phyloP scores from a whole-genome alignment of 2,113 vertebrate genomes.

The Leptodactylus fuscus region DNA sequence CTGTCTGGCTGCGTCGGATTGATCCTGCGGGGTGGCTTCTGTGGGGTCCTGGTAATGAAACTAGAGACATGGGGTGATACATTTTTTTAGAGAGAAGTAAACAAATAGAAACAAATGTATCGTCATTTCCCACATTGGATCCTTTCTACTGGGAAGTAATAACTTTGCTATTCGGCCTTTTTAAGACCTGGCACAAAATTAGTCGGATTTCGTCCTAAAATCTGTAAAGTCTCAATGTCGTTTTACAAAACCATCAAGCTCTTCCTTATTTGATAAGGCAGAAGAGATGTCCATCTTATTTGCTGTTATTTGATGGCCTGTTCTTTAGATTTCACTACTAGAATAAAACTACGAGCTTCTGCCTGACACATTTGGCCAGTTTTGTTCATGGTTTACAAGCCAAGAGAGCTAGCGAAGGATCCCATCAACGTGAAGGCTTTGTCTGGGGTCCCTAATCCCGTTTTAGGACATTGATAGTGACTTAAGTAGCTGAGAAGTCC shows the following conservation, averaged over 20 bases:
- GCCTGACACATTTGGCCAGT: background rate
- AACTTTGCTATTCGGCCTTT: background rate
- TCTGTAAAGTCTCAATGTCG: background rate
- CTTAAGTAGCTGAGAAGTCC: constrained; percentile 42
- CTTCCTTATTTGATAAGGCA: background rate
- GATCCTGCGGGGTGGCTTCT: constrained; percentile 86
- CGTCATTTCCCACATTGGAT: constrained; percentile 66
- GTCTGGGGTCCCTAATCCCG: constrained; percentile 16
- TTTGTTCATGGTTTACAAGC: background rate
- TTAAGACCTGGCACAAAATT: background rate
- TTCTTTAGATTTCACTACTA: background rate
- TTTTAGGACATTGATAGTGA: constrained; percentile 39
- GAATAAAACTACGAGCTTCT: background rate
- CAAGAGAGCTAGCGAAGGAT: constrained; percentile 3
- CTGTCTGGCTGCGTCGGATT: constrained; percentile 86
- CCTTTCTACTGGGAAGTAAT: constrained; percentile 2
- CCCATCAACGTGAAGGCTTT: constrained; percentile 10
- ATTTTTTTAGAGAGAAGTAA: constrained; percentile 74
- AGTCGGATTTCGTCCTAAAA: background rate
- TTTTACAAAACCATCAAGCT: too few relatives aligned
- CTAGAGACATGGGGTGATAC: constrained; percentile 78
- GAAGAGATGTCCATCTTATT: too few relatives aligned
- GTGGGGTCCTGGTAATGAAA: constrained; percentile 89
- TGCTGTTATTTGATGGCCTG: background rate
- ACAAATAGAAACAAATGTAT: constrained; percentile 72